phyloP scores from a whole-genome alignment of 2,113 vertebrate genomes.

The Phyllostomus hastatus region DNA sequence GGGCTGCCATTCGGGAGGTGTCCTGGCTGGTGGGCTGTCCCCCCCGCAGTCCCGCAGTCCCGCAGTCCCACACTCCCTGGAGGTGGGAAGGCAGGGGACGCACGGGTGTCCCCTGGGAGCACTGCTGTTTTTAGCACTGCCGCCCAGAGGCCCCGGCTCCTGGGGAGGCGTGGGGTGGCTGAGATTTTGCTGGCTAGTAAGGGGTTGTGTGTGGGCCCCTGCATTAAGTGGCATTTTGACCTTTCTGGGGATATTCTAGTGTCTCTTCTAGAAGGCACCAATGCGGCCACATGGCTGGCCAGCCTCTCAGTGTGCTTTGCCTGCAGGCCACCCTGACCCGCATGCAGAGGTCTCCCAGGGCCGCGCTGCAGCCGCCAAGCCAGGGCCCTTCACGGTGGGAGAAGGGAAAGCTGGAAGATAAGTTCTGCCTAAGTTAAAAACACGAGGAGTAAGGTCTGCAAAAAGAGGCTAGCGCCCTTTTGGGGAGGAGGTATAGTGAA shows the following conservation, averaged over 20 bases:
- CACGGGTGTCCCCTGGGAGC: rapidly evolving
- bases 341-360: rapidly evolving
- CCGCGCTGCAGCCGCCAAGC: rapidly evolving
- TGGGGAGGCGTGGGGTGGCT: neutral
- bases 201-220: neutral
- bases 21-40: rapidly evolving
- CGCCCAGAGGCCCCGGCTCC: neutral
- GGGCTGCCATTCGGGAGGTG: neutral
- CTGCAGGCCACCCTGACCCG: rapidly evolving
- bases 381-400: neutral
- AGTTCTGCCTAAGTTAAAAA: neutral
- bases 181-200: neutral
- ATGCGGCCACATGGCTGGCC: neutral
- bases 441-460: rapidly evolving
- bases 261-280: neutral
- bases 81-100: too few species aligned
- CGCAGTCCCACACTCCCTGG: too few species aligned
- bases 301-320: neutral
- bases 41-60: too few species aligned
- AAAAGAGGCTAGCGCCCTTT: too few species aligned
- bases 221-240: neutral
- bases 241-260: neutral
- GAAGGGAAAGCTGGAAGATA: neutral
- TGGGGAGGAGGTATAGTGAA: neutral
- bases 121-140: neutral